Evolutionary conservation across 2,113 vertebrate genomes (phyloP), one percentile per base, ranked within the genome.

Genomic region (Tetrax tetrax): DNA sequence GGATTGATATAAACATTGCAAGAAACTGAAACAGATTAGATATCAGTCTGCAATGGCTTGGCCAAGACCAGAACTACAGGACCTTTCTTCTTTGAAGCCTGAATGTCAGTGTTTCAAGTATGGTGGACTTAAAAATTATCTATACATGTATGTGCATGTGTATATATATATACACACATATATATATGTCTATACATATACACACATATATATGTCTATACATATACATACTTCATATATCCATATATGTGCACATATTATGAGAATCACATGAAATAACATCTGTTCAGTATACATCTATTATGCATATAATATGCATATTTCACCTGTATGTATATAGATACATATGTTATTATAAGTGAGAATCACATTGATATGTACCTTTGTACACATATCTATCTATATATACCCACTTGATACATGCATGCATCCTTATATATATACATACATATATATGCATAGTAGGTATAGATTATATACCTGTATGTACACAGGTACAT

Each of bases 171-270:
- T 24, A 21, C 3, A 25, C 4, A 10, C 8, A 14, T 14, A 29
- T 2, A 29, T 2, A 12, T 7, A 14, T 59, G 9, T 23, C 7
- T 27, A 29, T 37, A 14, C 24, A 23, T 4, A 28, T 5, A 11
- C 7, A 16, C 14, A 23, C 3, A 13, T 8, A 14, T 48, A 13
- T 24, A 11, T 19, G 4, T 43, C 23, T 27, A n/a, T 9, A 15
- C 7, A 15, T 19, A 66, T 7, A 53, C 1, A 68, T 10, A n/a
- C 14, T 0, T 2, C 11, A 29, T 28, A 5, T 51, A 6, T 57
- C 3, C 82, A 0, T 37, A 11, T 50, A 31, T 41, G 17, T 9
- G 60, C 31, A 50, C 3, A 22, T 33, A n/a, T 27, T n/a, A 48
- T 57, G 13, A 11, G 6, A 83, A 5, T 9, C 23, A 68, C 18